These are phyloP conservation scores for Hylomyscus alleni DNA, from an alignment of 2,797 vertebrate genomes.

Conservation along the genomic window DNA sequence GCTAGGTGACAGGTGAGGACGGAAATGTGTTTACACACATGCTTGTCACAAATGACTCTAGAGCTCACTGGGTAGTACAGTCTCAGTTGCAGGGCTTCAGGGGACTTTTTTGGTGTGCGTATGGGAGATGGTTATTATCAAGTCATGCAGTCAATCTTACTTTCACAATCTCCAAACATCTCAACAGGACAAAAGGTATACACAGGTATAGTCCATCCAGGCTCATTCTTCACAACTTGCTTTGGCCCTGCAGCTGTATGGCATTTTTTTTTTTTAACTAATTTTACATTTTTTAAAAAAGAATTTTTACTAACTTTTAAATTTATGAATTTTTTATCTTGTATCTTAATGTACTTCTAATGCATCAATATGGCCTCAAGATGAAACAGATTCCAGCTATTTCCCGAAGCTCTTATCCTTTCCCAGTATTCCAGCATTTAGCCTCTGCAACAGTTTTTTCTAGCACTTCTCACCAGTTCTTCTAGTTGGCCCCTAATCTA, in stretches of 20 bases:
- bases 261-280: not conserved
- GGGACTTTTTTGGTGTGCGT: not conserved
- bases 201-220: not conserved
- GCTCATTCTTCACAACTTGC: not conserved
- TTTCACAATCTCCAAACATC: slow-evolving; percentile 21
- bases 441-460: not conserved
- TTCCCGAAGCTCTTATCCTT: slow-evolving; percentile 32
- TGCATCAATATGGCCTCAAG: not conserved
- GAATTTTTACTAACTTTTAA: not conserved
- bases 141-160: not conserved
- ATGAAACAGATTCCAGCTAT: not conserved
- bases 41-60: not conserved
- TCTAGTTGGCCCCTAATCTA: slow-evolving; percentile 4
- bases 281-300: not conserved
- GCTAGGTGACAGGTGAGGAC: not conserved
- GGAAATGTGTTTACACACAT: not conserved
- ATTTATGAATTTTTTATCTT: not conserved
- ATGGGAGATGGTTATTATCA: not conserved
- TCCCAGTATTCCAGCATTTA: not conserved
- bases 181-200: not conserved
- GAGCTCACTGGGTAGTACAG: not conserved
- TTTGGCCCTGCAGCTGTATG: not conserved
- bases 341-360: not conserved
- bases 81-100: not conserved
- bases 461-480: not conserved